phyloP scores from a whole-genome alignment of 2,797 vertebrate species.

The Bufotes viridis region DNA sequence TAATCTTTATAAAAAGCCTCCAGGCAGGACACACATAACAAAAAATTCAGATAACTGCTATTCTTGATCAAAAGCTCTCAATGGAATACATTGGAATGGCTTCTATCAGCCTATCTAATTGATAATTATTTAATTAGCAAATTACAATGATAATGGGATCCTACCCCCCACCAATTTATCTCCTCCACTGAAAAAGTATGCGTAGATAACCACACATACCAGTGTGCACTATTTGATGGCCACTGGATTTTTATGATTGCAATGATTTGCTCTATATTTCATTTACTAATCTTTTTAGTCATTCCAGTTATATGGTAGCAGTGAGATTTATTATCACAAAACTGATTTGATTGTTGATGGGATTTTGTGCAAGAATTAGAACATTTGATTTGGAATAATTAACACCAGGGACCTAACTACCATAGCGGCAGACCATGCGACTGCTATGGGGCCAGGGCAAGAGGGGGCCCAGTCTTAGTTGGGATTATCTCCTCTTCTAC shows the following conservation, averaged over 20 bases:
- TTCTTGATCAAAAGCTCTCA: slow-evolving; percentile 75
- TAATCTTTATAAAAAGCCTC: slow-evolving; percentile 71
- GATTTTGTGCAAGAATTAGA: background rate
- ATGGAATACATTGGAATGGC: slow-evolving; percentile 79
- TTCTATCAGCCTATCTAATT: slow-evolving; percentile 81
- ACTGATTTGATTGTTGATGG: background rate
- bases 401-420: no score
- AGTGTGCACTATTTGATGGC: slow-evolving; percentile 65
- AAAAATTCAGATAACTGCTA: slow-evolving; percentile 75
- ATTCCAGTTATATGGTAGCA: background rate
- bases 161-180: slow-evolving; percentile 76
- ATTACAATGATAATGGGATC: slow-evolving; percentile 83
- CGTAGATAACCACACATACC: slow-evolving; percentile 69
- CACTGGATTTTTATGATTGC: slow-evolving; percentile 8
- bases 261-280: slow-evolving; percentile 1
- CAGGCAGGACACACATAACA: slow-evolving; percentile 71
- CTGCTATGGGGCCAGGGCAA: no score
- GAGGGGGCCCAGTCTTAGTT: no score
- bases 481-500: no score
- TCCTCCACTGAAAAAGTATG: slow-evolving; percentile 73
- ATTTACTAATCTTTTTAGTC: slow-evolving; percentile 9
- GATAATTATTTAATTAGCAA: slow-evolving; percentile 87
- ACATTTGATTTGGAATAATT: no score
- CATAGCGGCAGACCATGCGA: no score
- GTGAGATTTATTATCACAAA: background rate